These are phyloP conservation scores for Cyprinus carpio DNA, from an alignment of 2,113 vertebrate genomes.

Conservation along the genomic window DNA sequence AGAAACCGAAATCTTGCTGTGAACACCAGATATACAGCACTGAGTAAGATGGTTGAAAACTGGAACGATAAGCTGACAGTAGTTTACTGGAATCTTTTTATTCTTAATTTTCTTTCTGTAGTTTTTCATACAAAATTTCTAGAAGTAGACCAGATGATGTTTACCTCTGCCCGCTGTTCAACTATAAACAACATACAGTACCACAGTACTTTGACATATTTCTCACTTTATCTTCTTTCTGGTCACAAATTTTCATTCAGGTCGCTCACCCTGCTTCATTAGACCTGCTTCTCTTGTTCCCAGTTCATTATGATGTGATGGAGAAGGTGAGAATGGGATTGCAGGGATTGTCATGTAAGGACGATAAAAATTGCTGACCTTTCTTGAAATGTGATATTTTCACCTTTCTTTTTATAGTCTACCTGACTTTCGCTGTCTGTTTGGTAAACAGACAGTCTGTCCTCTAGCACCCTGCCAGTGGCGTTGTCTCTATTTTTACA, in stretches of 20 bases:
- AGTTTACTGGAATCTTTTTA: background rate
- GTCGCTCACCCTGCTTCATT: constrained; percentile 7
- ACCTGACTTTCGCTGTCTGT: constrained; percentile 3
- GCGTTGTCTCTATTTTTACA: background rate
- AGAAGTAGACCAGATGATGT: background rate
- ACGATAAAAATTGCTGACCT: background rate
- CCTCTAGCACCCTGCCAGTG: background rate
- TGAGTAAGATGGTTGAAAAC: background rate
- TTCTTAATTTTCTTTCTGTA: background rate
- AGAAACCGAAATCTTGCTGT: background rate
- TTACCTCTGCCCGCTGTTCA: background rate
- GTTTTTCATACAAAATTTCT: background rate
- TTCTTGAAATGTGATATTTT: background rate
- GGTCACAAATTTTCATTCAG: background rate
- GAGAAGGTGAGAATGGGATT: background rate
- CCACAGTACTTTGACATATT: background rate
- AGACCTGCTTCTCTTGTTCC: constrained; percentile 4
- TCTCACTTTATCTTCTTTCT: background rate
- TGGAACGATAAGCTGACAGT: background rate
- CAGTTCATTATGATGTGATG: background rate
- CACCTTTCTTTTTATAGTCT: background rate
- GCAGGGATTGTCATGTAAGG: background rate
- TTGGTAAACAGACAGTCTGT: background rate
- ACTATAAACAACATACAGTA: background rate
- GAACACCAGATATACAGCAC: background rate